These are phyloP conservation scores for Monochamus saltuarius DNA, from an alignment of 1,140 invertebrate genomes.

Conservation along the genomic window DNA sequence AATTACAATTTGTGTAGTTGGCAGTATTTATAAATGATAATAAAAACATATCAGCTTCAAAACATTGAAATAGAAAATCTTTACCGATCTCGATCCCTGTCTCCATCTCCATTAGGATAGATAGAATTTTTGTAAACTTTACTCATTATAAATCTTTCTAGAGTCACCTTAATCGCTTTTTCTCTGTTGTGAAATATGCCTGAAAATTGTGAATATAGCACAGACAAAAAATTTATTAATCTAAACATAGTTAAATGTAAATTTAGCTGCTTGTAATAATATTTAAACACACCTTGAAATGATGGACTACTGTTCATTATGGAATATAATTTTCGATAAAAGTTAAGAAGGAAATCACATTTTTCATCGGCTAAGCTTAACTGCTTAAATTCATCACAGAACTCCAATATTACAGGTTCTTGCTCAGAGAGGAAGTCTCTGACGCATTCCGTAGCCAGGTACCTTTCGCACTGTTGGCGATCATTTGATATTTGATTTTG, in stretches of 20 bases:
- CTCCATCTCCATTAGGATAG: constrained; percentile 96
- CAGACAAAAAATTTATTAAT: constrained; percentile 9
- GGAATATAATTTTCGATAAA: constrained; percentile 59
- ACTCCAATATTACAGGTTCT: constrained; percentile 65
- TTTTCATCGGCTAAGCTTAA: constrained; percentile 81
- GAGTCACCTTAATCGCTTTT: constrained; percentile 42
- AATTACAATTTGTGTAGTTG: constrained; percentile 25
- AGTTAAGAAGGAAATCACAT: constrained; percentile 69
- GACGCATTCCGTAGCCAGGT: constrained; percentile 78
- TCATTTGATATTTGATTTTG: constrained; percentile 68
- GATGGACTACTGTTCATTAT: constrained; percentile 69
- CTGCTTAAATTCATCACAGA: constrained; percentile 76
- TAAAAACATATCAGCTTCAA: too few species aligned
- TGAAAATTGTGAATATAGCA: constrained; percentile 13
- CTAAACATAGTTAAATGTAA: constrained; percentile 1
- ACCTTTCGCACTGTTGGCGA: constrained; percentile 72
- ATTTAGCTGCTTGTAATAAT: constrained; percentile 17
- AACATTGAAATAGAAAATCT: too few species aligned
- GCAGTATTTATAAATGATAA: too few species aligned
- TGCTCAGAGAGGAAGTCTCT: constrained; percentile 75
- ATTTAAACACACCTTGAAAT: constrained; percentile 63
- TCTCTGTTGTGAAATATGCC: constrained; percentile 30
- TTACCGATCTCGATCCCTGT: constrained; percentile 87
- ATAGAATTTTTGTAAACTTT: constrained; percentile 90
- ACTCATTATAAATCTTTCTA: constrained; percentile 82